Base-by-base conservation (phyloP, 2,113 vertebrate species). In the Pantherophis guttatus region DNA sequence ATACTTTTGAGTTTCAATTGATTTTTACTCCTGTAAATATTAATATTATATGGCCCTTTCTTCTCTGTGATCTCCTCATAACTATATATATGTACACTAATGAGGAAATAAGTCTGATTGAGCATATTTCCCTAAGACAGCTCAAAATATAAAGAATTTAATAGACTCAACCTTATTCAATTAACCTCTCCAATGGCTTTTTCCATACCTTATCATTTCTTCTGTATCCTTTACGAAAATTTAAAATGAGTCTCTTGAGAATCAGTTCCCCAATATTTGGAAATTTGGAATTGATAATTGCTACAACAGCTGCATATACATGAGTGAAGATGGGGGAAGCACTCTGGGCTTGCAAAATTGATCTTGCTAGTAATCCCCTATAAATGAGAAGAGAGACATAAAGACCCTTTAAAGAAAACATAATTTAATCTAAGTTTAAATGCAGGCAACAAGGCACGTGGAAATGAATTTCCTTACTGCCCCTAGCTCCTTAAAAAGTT, bases 211-310 rank as follows among this genome's bases (percentile, higher is more conserved):
- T 99, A 96, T 99, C 98, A 94, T 99, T 99, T 94, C 99, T 98
- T 93, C 99, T 97, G 96, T 99, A 99, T 44, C 99, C 99, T 97
- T 99, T 99, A 90, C 99, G 98, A 96, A 99, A 99, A 96, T 98
- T 98, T 44, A 99, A 97, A 96, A 99, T 98, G 94, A 99, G 97
- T 29, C 99, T 98, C 94, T 98, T 99, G 88, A 99, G 98, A 94
- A 99, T 99, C 95, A 99, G 97, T 96, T 99, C 99, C 95, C 99
- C 99, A 2, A 99, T 99, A 95, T 99, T 99, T 90, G 99, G 99
- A 96, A 99, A 99, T 96, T 99, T 99, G 55, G 99, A 99, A 97
- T 99, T 99, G 97, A 99, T 99, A 96, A 99, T 99, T 95, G 99
- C 97, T 65, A 99, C 98, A n/a, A 99, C 97, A 0, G 99, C 99